Percentiles rank a stretch among this genome's conserved stretches.
Conservation (phyloP, 2,113 vertebrate species). For the Megaleporinus macrocephalus region DNA sequence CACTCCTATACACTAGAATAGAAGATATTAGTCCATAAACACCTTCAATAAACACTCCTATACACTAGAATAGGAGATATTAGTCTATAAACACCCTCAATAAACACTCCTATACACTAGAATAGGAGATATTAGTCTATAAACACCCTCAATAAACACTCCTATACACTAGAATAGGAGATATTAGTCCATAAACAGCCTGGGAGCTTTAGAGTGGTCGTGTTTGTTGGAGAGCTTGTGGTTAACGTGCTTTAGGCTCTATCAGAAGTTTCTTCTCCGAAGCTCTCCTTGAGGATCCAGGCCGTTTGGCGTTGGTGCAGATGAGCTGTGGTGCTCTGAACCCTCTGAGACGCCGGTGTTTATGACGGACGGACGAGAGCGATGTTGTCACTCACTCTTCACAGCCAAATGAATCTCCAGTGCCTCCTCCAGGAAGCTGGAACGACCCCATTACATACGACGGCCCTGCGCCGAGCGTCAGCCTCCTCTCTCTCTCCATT, state of each 20-base stretch:
- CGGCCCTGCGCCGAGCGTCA: not conserved
- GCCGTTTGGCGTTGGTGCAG: slow-evolving; percentile 40
- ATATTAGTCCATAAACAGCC: no score
- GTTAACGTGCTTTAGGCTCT: not conserved
- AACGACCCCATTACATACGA: slow-evolving; percentile 36
- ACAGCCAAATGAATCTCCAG: slow-evolving; percentile 35
- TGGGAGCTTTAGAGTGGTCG: no score
- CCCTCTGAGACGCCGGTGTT: slow-evolving; percentile 32
- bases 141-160: no score
- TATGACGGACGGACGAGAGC: slow-evolving; percentile 39
- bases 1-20: no score
- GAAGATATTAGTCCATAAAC: no score
- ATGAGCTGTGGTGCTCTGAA: slow-evolving; percentile 36
- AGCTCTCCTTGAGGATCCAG: slow-evolving; percentile 21
- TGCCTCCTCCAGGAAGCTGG: slow-evolving; percentile 13
- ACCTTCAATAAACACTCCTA: no score
- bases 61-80: no score
- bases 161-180: no score
- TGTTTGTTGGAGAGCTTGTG: no score
- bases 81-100: no score
- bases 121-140: no score
- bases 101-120: no score
- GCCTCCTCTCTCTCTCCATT: slow-evolving; percentile 12
- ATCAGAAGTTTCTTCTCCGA: not conserved
- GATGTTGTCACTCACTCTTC: slow-evolving; percentile 32